Conservation (phyloP, 2,888 invertebrate genomes). For the Heliconius hortense region DNA sequence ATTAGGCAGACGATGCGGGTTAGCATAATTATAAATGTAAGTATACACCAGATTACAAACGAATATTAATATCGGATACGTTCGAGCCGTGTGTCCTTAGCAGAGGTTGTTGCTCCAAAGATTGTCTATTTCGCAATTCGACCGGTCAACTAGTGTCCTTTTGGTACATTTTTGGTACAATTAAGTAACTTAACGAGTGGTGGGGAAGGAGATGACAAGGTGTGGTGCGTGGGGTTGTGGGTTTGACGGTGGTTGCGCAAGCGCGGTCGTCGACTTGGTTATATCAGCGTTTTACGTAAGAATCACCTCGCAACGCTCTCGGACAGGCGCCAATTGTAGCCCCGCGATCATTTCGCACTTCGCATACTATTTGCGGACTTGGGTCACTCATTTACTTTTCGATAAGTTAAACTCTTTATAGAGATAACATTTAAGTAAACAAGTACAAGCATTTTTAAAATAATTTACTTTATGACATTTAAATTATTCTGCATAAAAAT, state of each 20-base stretch:
- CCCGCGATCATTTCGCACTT: constrained; percentile 75
- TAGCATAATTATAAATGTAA: background rate
- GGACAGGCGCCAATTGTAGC: constrained; percentile 70
- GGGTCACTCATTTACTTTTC: constrained; percentile 62
- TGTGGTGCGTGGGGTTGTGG: constrained; percentile 70
- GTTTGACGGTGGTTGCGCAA: constrained; percentile 76
- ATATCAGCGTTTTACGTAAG: constrained; percentile 81
- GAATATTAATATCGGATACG: constrained; percentile 58
- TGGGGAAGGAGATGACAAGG: constrained; percentile 57
- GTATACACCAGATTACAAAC: constrained; percentile 52
- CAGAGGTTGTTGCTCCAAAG: constrained; percentile 75
- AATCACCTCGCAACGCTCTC: constrained; percentile 77
- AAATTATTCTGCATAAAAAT: background rate
- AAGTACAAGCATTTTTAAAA: background rate
- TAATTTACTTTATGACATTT: background rate
- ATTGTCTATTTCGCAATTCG: constrained; percentile 70
- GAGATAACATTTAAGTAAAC: no score
- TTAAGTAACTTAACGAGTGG: constrained; percentile 71
- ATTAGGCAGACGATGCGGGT: background rate
- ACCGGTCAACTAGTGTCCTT: constrained; percentile 73
- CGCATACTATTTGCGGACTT: constrained; percentile 72
- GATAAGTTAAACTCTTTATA: constrained; percentile 49
- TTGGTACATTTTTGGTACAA: constrained; percentile 76
- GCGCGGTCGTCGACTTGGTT: constrained; percentile 80
- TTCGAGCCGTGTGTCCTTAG: constrained; percentile 56